Evolutionary conservation across 1,140 invertebrate species (phyloP), one percentile per base, ranked within the genome.

Genomic region (Papilio polyxenes): DNA sequence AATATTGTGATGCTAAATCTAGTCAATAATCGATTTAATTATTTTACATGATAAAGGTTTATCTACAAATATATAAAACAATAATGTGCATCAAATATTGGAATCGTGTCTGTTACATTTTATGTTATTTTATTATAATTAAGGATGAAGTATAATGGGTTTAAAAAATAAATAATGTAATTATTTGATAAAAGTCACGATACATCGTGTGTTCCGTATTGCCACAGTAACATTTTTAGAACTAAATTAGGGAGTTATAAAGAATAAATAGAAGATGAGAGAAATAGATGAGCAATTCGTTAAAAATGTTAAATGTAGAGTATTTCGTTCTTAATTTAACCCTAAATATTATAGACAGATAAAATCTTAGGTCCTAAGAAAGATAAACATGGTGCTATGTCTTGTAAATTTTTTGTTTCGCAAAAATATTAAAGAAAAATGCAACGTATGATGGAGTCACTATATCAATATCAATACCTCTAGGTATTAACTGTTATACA

Each of bases 281-380:
- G 23, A 31, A 72, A 13, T 31, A 31, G 10, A 37, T 65, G 11
- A 65, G 62, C 5, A 9, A 59, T 8, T 8, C 9, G 13, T 31
- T 10, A 65, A 31, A 37, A 31, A 23, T 23, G 13, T 65, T 65
- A 23, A n/a, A 7, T 65, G 9, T 65, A 40, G 59, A 53, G 56
- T 59, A 59, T 17, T 94, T 20, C 83, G 92, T 81, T 93, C 11
- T 91, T 93, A 80, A 94, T 93, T 92, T 92, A 93, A 15, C 93
- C 93, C 3, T 87, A 93, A 20, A 94, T 93, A 31, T 31, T 31
- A 31, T 31, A 31, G 23, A 31, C 2, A 31, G 2, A 31, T 31
- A 31, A 31, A 31, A 31, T 31, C 23, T 31, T 31, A 31, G 23
- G 23, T 31, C 23, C 23, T 2, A 31, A 31, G 23, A 31, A 31